Evolutionary conservation across 2,113 vertebrate genomes (phyloP).

Genomic region (Rhabdomys dilectus): DNA sequence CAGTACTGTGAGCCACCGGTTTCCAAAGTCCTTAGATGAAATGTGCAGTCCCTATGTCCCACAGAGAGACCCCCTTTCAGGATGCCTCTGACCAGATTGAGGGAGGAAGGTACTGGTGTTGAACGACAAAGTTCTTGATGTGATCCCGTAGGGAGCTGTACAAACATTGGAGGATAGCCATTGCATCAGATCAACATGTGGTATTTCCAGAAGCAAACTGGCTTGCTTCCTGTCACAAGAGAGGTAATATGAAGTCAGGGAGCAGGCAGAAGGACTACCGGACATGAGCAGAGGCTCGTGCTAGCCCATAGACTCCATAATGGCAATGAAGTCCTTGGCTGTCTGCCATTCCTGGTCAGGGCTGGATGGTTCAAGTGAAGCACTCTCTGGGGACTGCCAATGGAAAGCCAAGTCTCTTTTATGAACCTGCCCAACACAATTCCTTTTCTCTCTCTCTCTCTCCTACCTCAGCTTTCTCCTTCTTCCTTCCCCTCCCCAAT

Average conservation of each 20-base stretch:
- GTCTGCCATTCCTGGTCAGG: accelerated
- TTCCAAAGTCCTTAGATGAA: background rate
- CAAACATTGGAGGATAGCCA: background rate
- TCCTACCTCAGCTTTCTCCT: background rate
- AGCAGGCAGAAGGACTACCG: accelerated
- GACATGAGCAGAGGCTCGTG: accelerated
- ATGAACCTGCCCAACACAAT: background rate
- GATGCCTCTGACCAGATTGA: background rate
- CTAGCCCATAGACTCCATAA: background rate
- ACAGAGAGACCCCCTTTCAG: background rate
- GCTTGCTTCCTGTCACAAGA: background rate
- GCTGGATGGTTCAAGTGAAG: accelerated
- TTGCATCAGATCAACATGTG: background rate
- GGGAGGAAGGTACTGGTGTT: background rate
- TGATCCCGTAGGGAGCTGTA: background rate
- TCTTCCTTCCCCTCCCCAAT: background rate
- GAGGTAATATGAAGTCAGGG: background rate
- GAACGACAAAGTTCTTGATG: background rate
- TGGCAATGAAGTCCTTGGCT: background rate
- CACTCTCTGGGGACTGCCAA: background rate
- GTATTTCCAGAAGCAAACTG: background rate
- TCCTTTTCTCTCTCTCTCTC: background rate
- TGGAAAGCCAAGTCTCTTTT: background rate
- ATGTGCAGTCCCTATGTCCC: background rate
- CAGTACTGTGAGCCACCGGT: background rate